A percentile compares a stretch with the other conserved stretches of the same genome.
Evolutionary conservation across 1,140 invertebrate genomes (phyloP).

Genomic region (Medauroidea extradentata): DNA sequence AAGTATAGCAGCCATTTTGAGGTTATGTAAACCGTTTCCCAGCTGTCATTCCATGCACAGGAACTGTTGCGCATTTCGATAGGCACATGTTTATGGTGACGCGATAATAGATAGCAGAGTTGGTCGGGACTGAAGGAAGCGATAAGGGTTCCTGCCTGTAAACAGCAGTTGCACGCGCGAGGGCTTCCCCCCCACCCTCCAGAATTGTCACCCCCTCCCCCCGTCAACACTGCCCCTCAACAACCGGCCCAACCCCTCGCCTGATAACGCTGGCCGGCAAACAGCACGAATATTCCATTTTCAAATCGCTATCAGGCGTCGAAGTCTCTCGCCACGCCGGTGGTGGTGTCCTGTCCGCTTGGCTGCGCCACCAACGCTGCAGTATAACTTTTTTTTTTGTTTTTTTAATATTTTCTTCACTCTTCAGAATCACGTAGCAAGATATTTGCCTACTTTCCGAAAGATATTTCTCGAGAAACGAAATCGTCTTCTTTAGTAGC

Average conservation of each 20-base stretch:
- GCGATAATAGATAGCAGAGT: constrained; percentile 12
- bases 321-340: constrained; percentile 4
- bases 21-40: constrained; percentile 6
- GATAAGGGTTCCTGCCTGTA: constrained; percentile 7
- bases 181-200: constrained; percentile 20
- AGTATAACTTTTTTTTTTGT: too few species aligned
- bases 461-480: too few species aligned
- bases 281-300: constrained; percentile 22
- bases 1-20: neutral
- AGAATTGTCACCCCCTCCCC: constrained; percentile 2
- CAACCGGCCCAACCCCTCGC: constrained; percentile 28
- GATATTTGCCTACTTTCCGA: too few species aligned
- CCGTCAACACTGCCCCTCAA: neutral
- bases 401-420: too few species aligned
- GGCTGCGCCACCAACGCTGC: too few species aligned
- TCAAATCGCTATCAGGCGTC: constrained; percentile 14
- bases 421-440: too few species aligned
- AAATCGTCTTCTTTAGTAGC: too few species aligned
- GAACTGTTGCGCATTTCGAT: constrained; percentile 14
- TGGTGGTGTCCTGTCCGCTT: too few species aligned
- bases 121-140: constrained; percentile 13
- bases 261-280: constrained; percentile 33
- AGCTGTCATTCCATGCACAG: constrained; percentile 1
- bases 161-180: constrained; percentile 4
- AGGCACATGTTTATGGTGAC: constrained; percentile 9